Evolutionary conservation across 2,888 invertebrate species (phyloP), one percentile per base, ranked within the genome.

Genomic region (Oxyteleia sp.): DNA sequence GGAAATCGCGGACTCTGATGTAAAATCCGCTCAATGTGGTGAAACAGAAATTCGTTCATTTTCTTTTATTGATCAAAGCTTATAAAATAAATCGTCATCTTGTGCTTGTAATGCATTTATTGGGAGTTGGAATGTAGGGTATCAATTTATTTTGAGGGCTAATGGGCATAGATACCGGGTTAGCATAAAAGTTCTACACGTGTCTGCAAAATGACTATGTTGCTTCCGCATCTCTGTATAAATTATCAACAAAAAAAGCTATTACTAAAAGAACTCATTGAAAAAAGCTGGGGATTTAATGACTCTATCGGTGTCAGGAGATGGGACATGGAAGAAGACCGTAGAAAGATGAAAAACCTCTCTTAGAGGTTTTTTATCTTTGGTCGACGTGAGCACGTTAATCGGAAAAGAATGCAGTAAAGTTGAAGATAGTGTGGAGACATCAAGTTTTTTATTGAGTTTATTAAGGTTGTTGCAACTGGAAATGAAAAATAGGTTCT

Each of bases 61-160:
- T 35, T 45, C 59, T n/a, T 26, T 76, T 32, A 53, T 79, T 35
- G 32, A 51, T n/a, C 53, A 72, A 72, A 20, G 53, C 47, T 55
- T 63, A 68, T 63, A 49, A 72, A 79, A 16, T 79, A 41, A 59
- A 78, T 68, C 59, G 68, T 47, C 63, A 55, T 32, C 47, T 49
- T 47, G 72, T 47, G 59, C 49, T 72, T 72, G 61, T 61, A 20
- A 57, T 49, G 57, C 72, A 49, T 49, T 72, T 72, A 49, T 35
- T 72, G 47, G 72, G 71, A 53, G 4, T 57, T 35, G 47, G 57
- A 45, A 45, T 57, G 43, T 29, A 57, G 45, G 75, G 66, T 35
- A 32, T 76, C 53, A 76, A 61, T 61, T 57, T 57, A 57, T 64
- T 64, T n/a, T 64, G 47, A 15, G 53, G 53, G 32, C 47, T 79